Conservation (phyloP, 2,888 invertebrate species). For the Dasysyrphus albostriatus region DNA sequence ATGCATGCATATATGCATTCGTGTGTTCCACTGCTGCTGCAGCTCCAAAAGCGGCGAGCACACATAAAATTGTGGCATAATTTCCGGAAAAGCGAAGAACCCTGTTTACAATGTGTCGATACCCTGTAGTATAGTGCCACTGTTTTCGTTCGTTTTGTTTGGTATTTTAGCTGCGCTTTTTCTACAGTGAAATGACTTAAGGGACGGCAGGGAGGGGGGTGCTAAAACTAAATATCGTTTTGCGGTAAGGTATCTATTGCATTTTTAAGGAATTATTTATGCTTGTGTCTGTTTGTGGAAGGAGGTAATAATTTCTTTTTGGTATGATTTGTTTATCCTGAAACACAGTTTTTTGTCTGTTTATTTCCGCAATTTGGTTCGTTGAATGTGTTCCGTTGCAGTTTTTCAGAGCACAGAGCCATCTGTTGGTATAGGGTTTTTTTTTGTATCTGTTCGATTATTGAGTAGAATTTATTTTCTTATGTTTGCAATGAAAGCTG, state of each 20-base stretch:
- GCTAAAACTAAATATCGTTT: slow-evolving; percentile 6
- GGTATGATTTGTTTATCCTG: slow-evolving; percentile 60
- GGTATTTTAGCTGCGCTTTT: slow-evolving; percentile 15
- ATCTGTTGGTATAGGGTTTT: not conserved
- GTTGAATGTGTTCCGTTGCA: slow-evolving; percentile 8
- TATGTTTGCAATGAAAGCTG: slow-evolving; percentile 1
- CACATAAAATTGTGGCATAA: slow-evolving; percentile 66
- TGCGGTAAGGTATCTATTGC: slow-evolving; percentile 53
- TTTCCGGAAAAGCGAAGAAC: slow-evolving; percentile 66
- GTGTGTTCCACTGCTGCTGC: slow-evolving; percentile 21
- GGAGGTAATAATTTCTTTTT: slow-evolving; percentile 55
- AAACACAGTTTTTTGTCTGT: slow-evolving; percentile 29
- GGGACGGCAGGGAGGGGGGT: too few relatives aligned
- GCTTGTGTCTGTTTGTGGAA: slow-evolving; percentile 29
- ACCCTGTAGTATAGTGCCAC: slow-evolving; percentile 35
- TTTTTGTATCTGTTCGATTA: not conserved
- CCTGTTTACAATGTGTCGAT: slow-evolving; percentile 71
- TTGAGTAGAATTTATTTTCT: not conserved
- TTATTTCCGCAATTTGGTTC: slow-evolving; percentile 27
- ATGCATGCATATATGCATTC: slow-evolving; percentile 33
- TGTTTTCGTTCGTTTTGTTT: slow-evolving; percentile 26
- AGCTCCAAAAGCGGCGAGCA: slow-evolving; percentile 17
- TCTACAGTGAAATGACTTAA: not conserved
- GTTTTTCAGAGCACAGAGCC: slow-evolving; percentile 15
- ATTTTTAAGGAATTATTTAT: slow-evolving; percentile 44